Percentiles rank a stretch among this genome's conserved stretches.
Conservation (phyloP, 2,888 invertebrate genomes). For the Phytoseiulus persimilis region DNA sequence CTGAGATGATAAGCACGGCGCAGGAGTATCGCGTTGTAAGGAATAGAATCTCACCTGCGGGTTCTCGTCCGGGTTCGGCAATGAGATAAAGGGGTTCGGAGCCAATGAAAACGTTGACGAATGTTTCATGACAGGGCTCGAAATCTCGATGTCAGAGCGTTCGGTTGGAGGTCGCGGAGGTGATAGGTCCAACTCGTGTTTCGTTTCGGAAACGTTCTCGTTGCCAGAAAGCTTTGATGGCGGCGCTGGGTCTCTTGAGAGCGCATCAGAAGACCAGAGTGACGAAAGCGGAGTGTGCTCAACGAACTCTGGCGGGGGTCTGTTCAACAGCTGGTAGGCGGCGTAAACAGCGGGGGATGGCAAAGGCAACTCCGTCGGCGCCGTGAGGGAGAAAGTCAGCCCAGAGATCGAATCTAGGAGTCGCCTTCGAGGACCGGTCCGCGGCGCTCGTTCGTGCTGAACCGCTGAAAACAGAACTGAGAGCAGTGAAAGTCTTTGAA, state of each 20-base stretch:
- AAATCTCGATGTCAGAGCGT: slow-evolving; percentile 12
- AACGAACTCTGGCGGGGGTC: neutral
- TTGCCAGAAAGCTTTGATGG: neutral
- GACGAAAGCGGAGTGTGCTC: neutral
- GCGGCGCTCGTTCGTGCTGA: slow-evolving; percentile 78
- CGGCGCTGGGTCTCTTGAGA: neutral
- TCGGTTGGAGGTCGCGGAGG: neutral
- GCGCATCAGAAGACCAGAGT: neutral
- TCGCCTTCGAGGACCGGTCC: slow-evolving; percentile 51
- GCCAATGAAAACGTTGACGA: neutral
- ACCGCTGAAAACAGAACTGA: slow-evolving; percentile 61
- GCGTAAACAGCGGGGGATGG: slow-evolving; percentile 44
- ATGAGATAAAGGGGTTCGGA: slow-evolving; percentile 14
- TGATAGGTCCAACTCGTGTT: slow-evolving; percentile 6
- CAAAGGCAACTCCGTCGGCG: slow-evolving; percentile 44
- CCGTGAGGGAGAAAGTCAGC: slow-evolving; percentile 43
- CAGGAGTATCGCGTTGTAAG: no score
- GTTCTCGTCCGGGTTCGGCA: slow-evolving; percentile 21
- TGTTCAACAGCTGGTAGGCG: slow-evolving; percentile 26
- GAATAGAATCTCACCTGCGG: neutral
- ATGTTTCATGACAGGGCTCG: neutral
- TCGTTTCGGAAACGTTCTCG: neutral
- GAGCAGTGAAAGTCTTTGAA: slow-evolving; percentile 28
- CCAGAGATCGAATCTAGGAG: slow-evolving; percentile 44
- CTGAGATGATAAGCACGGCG: no score